Percentiles rank a stretch among this genome's conserved stretches.
These are phyloP conservation scores for Alectura lathami DNA, from an alignment of 2,113 vertebrate species.

Conservation along the genomic window DNA sequence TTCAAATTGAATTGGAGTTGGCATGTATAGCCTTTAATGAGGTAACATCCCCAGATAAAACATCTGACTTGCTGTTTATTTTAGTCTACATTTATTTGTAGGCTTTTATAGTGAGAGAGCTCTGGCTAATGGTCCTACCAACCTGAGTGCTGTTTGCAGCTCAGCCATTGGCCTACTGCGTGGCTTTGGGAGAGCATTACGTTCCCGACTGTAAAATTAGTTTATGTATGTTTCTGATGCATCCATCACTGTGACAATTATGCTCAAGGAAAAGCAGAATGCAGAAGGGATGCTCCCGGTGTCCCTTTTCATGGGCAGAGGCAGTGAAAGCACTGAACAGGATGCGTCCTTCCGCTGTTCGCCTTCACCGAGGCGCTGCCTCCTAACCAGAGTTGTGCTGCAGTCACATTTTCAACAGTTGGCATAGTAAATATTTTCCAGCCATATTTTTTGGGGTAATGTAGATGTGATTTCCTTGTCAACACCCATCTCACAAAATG, in stretches of 20 bases:
- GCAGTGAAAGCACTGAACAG: neutral
- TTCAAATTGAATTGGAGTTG: conserved; percentile 69
- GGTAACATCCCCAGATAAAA: conserved; percentile 66
- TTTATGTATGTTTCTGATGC: conserved; percentile 31
- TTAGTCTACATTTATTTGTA: conserved; percentile 59
- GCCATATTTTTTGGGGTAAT: neutral
- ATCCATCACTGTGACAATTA: conserved; percentile 44
- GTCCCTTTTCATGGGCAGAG: neutral
- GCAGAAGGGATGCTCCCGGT: neutral
- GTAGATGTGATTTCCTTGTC: conserved; percentile 49
- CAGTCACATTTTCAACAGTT: conserved; percentile 11
- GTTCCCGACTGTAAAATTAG: neutral
- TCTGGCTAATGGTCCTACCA: conserved; percentile 31
- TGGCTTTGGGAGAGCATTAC: neutral
- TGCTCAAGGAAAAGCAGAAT: neutral
- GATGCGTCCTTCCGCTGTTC: neutral
- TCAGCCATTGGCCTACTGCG: neutral
- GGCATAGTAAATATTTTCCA: conserved; percentile 31
- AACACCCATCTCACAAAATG: neutral
- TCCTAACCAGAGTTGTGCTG: neutral
- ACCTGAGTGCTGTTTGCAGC: conserved; percentile 1
- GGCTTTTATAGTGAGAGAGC: conserved; percentile 53
- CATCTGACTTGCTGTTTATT: conserved; percentile 71
- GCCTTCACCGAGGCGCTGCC: neutral
- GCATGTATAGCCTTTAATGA: conserved; percentile 69